Evolutionary conservation across 2,797 vertebrate genomes (phyloP), one percentile per base, ranked within the genome.

Genomic region (Enteromius argenteus): DNA sequence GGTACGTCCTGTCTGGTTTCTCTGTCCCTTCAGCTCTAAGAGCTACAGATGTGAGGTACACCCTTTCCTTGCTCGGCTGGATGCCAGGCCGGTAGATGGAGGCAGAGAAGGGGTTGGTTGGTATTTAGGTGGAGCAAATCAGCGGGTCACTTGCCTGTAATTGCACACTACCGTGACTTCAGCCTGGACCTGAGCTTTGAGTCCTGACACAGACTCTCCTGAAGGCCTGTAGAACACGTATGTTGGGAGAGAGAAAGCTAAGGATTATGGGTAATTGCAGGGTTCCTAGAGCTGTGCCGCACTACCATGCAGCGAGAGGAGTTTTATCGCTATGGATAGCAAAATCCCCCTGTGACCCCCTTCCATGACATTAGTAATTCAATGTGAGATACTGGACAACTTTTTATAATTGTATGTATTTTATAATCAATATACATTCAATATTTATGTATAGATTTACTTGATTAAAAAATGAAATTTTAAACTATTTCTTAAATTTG

Each of bases 1-100:
- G 3, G 49, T 87, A 89, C 87, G 79, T 67, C 74, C 78, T 23
- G 11, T 78, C 78, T 82, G 84, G 86, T 86, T 84, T 87, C 79
- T 74, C 32, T 84, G 82, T 87, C 1, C 49, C 66, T 81, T 87
- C 53, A 81, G 56, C 87, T 85, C 80, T 79, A 79, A 81, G 81
- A 88, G 89, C 64, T 44, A 49, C 88, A 87, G 88, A 91, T 86
- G 66, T 71, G 83, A 79, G 67, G 75, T 39, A 86, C 88, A 56
- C 84, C 67, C 87, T 62, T 81, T 88, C 68, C 8, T 73, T 73
- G 85, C 72, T 88, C 86, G 87, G 88, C 89, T 90, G 88, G 87
- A 90, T 90, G 88, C 90, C 91, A 89, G 90, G 66, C 82, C 64
- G 85, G 83, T 83, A 89, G 86, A 89, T 84, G 87, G 81, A 79